Conservation (phyloP, 2,797 vertebrate genomes). For the Eulemur rubriventer region DNA sequence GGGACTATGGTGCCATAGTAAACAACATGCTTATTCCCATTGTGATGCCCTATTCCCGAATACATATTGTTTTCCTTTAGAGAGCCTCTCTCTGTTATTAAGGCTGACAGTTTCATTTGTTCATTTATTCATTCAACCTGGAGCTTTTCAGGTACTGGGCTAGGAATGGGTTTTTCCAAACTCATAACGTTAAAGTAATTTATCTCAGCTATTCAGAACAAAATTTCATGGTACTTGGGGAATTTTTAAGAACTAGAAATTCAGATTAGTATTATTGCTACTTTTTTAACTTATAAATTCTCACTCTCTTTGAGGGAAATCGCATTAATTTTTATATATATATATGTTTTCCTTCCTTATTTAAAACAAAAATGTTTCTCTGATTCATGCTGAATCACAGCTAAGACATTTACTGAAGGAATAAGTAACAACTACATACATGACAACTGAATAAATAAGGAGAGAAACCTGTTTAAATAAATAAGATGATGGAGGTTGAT, state of each 20-base stretch:
- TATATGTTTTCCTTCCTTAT: background rate
- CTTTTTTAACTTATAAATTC: background rate
- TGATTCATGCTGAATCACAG: conserved; percentile 37
- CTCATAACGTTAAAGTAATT: background rate
- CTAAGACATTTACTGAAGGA: conserved; percentile 45
- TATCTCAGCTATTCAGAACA: conserved; percentile 12
- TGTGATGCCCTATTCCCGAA: background rate
- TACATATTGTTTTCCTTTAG: background rate
- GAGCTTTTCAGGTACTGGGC: background rate
- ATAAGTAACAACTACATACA: conserved; percentile 32
- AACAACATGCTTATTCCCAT: background rate
- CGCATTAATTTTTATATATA: background rate
- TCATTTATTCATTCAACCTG: background rate
- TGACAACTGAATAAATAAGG: conserved; percentile 28
- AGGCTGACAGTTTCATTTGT: background rate
- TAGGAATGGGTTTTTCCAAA: background rate
- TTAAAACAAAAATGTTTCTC: conserved; percentile 33
- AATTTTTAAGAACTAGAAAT: conserved; percentile 46
- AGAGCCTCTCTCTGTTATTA: background rate
- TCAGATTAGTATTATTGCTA: background rate
- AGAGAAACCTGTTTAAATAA: conserved; percentile 57
- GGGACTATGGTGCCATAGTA: background rate
- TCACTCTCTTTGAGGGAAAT: background rate
- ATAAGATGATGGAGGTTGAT: conserved; percentile 32
- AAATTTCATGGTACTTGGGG: background rate